Evolutionary conservation across 2,113 vertebrate species (phyloP).

Genomic region (Oostethus manadensis): DNA sequence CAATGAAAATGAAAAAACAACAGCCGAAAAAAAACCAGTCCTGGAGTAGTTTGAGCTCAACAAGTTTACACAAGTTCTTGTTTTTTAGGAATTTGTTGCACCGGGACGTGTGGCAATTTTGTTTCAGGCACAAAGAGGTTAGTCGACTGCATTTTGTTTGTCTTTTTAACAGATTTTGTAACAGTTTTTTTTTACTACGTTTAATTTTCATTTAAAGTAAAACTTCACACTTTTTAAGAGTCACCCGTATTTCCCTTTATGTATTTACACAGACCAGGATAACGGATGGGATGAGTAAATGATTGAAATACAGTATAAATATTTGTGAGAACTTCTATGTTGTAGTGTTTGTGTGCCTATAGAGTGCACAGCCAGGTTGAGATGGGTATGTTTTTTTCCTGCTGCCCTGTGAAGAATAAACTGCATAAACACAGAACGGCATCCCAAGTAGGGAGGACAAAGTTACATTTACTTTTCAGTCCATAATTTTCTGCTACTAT

Average conservation of each 20-base stretch:
- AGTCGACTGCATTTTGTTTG: background rate
- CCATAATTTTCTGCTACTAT: too few relatives aligned
- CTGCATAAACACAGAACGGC: too few relatives aligned
- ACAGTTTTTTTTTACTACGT: background rate
- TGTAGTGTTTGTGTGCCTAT: slow-evolving; percentile 2
- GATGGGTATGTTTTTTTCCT: slow-evolving; percentile 48
- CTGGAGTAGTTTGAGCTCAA: slow-evolving; percentile 60
- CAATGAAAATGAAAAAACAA: slow-evolving; percentile 35
- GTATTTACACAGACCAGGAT: background rate
- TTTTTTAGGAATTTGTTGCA: slow-evolving; percentile 72
- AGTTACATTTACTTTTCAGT: too few relatives aligned
- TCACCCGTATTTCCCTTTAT: too few relatives aligned
- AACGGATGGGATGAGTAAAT: slow-evolving; percentile 62
- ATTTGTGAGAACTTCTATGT: slow-evolving; percentile 6
- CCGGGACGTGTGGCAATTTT: slow-evolving; percentile 22
- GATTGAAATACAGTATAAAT: slow-evolving; percentile 50
- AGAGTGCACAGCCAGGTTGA: slow-evolving; percentile 33
- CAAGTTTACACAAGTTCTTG: slow-evolving; percentile 73
- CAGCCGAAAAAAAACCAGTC: slow-evolving; percentile 36
- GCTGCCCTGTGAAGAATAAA: too few relatives aligned
- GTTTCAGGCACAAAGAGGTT: slow-evolving; percentile 46
- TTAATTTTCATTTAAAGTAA: background rate
- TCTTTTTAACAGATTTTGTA: too few relatives aligned
- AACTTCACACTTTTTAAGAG: background rate
- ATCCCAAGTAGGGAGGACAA: background rate